Base-by-base conservation (phyloP, 2,113 vertebrate species). In the Pycnonotus jocosus region DNA sequence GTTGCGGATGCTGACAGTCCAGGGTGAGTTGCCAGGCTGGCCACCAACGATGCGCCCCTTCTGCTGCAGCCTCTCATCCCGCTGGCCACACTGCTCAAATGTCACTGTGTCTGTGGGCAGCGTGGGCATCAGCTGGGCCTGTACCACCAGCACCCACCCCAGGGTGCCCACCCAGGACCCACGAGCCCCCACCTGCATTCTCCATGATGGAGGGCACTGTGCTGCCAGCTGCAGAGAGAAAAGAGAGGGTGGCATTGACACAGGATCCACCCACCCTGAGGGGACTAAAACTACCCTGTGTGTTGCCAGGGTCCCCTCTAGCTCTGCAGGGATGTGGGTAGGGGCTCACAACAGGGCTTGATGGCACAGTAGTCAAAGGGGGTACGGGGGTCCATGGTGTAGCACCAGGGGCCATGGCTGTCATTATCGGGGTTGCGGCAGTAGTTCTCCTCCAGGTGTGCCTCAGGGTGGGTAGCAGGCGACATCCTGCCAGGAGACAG, bases 361-460 rank as follows among this genome's bases (percentile, higher is more conserved):
- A 99, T 98, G 28, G 99, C 99, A 4, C 99, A 99, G 96, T 99
- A 99, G 97, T 99, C 99, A 37, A 99, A 99, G 40, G 99, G 98
- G 2, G 98, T 99, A 47, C 97, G 98, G 8, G 98, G 98, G 90
- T 99, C 98, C 5, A 97, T 98, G 69, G 99, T 99, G 96, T 99
- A 99, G 97, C 99, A 99, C 99, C 99, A 99, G 80, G 99, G 99
- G 28, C 99, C 99, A 0, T 99, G 99, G 88, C 98, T 98, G 69
- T 99, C 99, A 0, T 98, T 96, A 13, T 99, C 99, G 0, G 99
- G 99, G 94, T 99, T 99, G 44, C 99, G 98, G 90, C 99, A 99
- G 96, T 99, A 99, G 95, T 99, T 99, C 92, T 98, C 97, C 22
- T 98, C 98, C 95, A 99, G 97, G 35, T 97, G 98, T 6, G 98